These are phyloP conservation scores for Pelodytes ibericus DNA, from an alignment of 2,797 vertebrate genomes.

Conservation along the genomic window DNA sequence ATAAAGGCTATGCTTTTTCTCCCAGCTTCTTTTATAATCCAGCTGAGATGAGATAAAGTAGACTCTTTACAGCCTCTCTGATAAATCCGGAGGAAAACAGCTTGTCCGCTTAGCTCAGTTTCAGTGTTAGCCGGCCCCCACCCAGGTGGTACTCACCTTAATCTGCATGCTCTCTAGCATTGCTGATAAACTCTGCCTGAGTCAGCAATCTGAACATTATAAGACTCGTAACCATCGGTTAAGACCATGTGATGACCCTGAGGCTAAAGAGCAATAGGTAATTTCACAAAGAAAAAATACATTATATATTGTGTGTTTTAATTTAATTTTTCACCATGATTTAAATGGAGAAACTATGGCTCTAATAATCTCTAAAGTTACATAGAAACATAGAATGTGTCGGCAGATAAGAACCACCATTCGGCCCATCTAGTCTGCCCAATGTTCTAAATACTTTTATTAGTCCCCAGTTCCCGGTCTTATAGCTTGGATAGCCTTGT, in stretches of 20 bases:
- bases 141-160: slow-evolving; percentile 58
- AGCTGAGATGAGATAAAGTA: slow-evolving; percentile 58
- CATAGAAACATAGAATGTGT: too few relatives aligned
- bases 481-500: too few relatives aligned
- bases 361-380: neutral
- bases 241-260: neutral
- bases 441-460: too few relatives aligned
- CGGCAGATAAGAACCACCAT: too few relatives aligned
- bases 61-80: slow-evolving; percentile 69
- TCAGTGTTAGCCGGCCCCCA: slow-evolving; percentile 32
- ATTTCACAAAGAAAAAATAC: neutral
- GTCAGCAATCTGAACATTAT: slow-evolving; percentile 61
- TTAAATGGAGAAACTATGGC: too few relatives aligned
- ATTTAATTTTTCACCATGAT: too few relatives aligned
- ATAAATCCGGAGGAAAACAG: slow-evolving; percentile 69
- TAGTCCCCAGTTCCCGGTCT: too few relatives aligned
- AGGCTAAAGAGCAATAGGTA: neutral
- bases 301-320: too few relatives aligned
- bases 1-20: slow-evolving; percentile 62
- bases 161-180: slow-evolving; percentile 60
- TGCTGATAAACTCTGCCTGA: slow-evolving; percentile 64
- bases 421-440: too few relatives aligned
- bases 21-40: slow-evolving; percentile 58
- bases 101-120: slow-evolving; percentile 58
- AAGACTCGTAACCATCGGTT: slow-evolving; percentile 19